Evolutionary conservation across 1,140 invertebrate genomes (phyloP).

Genomic region (Ceratoteleas bidentatus): DNA sequence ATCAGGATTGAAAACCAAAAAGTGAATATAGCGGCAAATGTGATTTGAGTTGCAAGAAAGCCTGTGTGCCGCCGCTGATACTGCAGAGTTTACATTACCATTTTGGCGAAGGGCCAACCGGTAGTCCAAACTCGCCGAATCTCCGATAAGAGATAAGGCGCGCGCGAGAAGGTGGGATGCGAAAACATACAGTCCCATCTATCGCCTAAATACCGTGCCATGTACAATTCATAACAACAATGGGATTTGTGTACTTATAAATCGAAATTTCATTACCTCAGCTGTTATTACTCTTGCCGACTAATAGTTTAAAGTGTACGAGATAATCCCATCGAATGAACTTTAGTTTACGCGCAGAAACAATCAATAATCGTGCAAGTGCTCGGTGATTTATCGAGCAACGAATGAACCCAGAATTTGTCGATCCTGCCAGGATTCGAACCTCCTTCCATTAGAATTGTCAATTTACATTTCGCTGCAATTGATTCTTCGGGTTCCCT

Average conservation of each 20-base stretch:
- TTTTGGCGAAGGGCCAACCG: slow-evolving; percentile 63
- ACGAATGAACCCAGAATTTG: slow-evolving; percentile 3
- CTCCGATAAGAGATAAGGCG: slow-evolving; percentile 63
- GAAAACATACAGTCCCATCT: slow-evolving; percentile 42
- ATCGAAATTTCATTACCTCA: slow-evolving; percentile 51
- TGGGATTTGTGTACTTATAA: slow-evolving; percentile 38
- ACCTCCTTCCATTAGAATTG: not conserved
- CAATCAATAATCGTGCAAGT: slow-evolving; percentile 18
- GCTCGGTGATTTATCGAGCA: slow-evolving; percentile 5
- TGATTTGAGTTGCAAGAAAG: slow-evolving; percentile 63
- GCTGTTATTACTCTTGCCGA: slow-evolving; percentile 23
- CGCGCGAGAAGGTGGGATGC: slow-evolving; percentile 30
- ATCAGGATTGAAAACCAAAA: slow-evolving; percentile 63
- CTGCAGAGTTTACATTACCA: slow-evolving; percentile 66
- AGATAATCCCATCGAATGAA: slow-evolving; percentile 23
- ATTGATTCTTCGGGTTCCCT: not conserved
- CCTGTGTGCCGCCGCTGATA: slow-evolving; percentile 40
- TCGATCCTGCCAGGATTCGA: not conserved
- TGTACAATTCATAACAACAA: slow-evolving; percentile 47
- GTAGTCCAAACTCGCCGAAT: slow-evolving; percentile 54
- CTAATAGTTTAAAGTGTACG: slow-evolving; percentile 25
- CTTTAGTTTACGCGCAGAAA: slow-evolving; percentile 5
- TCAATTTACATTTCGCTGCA: not conserved
- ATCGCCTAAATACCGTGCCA: slow-evolving; percentile 41
- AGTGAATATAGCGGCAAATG: slow-evolving; percentile 62